Evolutionary conservation across 2,888 invertebrate genomes (phyloP).

Genomic region (Eilema depressum): DNA sequence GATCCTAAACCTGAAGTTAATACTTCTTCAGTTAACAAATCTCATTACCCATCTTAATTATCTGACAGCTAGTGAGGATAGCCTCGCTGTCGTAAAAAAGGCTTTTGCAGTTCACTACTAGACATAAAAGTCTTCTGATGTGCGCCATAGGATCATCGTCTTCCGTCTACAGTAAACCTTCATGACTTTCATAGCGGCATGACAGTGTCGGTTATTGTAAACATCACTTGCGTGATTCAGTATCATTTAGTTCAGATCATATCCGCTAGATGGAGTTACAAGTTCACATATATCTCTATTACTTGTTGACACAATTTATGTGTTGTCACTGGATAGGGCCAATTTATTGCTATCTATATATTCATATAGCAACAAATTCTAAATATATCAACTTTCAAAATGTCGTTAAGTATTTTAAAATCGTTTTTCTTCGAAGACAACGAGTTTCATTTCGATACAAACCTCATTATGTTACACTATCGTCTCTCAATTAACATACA

Average conservation of each 20-base stretch:
- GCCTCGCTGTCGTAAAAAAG: no score
- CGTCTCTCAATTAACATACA: conserved; percentile 9
- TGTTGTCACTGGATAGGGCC: background rate
- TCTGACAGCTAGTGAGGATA: no score
- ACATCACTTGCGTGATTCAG: background rate
- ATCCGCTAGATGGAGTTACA: background rate
- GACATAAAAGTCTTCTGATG: no score
- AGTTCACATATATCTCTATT: background rate
- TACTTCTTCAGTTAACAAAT: no score
- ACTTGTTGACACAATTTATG: background rate
- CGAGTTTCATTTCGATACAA: background rate
- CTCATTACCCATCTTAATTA: no score
- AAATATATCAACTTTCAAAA: conserved; percentile 7
- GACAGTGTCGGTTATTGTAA: no score
- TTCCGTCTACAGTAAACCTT: no score
- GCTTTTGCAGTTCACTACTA: no score
- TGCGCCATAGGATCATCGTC: no score
- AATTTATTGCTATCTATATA: background rate
- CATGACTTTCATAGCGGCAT: no score
- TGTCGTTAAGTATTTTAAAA: conserved; percentile 2
- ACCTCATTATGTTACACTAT: background rate
- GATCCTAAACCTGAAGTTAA: no score
- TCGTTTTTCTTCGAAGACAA: conserved; percentile 7
- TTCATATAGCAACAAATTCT: conserved; percentile 1
- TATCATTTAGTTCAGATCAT: background rate